A percentile compares a stretch with the other conserved stretches of the same genome.
Evolutionary conservation across 2,888 invertebrate species (phyloP).

Genomic region (Strigamia crassipes): DNA sequence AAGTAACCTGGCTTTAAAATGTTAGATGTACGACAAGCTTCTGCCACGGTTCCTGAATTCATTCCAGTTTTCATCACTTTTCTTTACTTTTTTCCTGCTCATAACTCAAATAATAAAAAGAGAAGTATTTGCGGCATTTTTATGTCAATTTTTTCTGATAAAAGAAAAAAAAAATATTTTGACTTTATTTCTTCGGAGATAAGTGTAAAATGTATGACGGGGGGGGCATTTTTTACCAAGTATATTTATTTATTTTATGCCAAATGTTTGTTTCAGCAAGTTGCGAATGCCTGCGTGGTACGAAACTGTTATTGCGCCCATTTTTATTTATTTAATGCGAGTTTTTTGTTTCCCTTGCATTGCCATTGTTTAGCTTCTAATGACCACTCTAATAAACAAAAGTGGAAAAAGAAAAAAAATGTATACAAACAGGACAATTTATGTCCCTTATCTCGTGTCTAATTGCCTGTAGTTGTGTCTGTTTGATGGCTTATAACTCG

Average conservation of each 20-base stretch:
- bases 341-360: too few relatives aligned
- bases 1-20: not conserved
- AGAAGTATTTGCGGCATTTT: not conserved
- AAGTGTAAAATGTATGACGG: not conserved
- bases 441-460: too few relatives aligned
- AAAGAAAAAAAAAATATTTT: not conserved
- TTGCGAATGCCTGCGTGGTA: too few relatives aligned
- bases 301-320: too few relatives aligned
- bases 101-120: slow-evolving; percentile 10
- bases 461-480: too few relatives aligned
- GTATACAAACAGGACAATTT: too few relatives aligned
- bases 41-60: not conserved
- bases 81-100: not conserved
- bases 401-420: too few relatives aligned
- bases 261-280: not conserved
- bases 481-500: too few relatives aligned
- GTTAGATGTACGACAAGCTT: not conserved
- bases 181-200: not conserved
- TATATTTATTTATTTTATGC: not conserved
- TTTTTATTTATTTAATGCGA: too few relatives aligned
- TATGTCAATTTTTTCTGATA: not conserved
- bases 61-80: not conserved
- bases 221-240: not conserved
- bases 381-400: too few relatives aligned
- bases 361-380: too few relatives aligned